These are phyloP conservation scores for Geopemphigus sp. DNA, from an alignment of 1,140 invertebrate species.

Conservation along the genomic window DNA sequence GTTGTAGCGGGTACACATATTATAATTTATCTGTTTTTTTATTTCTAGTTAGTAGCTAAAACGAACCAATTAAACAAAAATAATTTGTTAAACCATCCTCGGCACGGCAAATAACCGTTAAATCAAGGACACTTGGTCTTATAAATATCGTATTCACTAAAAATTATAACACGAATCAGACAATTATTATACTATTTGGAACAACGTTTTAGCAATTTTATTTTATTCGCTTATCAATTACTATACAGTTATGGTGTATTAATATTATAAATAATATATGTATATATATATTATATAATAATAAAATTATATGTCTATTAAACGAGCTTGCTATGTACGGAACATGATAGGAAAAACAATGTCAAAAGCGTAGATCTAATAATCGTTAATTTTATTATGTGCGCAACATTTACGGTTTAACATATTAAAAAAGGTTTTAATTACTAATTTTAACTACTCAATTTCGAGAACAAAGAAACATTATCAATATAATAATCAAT, in stretches of 20 bases:
- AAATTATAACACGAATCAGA: not conserved
- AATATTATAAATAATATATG: no score
- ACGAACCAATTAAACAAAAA: not conserved
- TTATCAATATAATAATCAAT: no score
- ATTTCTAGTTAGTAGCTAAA: not conserved
- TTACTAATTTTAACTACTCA: no score
- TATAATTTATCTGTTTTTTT: constrained; percentile 27
- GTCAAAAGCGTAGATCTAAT: no score
- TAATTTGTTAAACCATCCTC: constrained; percentile 32
- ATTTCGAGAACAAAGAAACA: no score
- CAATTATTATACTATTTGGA: not conserved
- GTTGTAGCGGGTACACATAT: no score
- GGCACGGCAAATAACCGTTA: not conserved
- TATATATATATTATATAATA: not conserved
- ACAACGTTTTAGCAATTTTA: not conserved
- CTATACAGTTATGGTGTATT: not conserved
- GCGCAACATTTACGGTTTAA: no score
- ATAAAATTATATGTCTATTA: no score
- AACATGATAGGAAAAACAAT: no score
- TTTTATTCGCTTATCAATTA: not conserved
- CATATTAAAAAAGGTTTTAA: no score
- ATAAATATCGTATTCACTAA: not conserved
- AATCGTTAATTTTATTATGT: no score
- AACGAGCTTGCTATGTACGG: no score
- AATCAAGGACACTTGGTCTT: not conserved